A percentile compares a stretch with the other conserved stretches of the same genome.
Evolutionary conservation across 2,113 vertebrate species (phyloP).

Genomic region (Gymnarchus niloticus): DNA sequence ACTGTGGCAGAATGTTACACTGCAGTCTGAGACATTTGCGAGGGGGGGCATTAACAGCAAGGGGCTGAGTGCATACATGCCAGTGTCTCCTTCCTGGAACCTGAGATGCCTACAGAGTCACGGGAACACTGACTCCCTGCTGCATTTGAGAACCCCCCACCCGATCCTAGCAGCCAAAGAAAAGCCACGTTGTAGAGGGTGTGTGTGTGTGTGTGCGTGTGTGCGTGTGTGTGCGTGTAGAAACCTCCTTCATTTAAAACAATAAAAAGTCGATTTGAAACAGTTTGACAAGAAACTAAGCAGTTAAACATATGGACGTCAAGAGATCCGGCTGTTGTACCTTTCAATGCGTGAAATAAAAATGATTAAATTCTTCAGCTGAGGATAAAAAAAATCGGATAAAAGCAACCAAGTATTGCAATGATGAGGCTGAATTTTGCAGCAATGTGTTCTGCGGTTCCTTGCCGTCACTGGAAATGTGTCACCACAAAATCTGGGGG

Average conservation of each 20-base stretch:
- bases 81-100: neutral
- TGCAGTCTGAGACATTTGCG: neutral
- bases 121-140: neutral
- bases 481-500: neutral
- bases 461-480: neutral
- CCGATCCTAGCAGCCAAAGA: no score
- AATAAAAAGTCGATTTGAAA: neutral
- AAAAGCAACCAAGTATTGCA: neutral
- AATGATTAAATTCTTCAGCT: neutral
- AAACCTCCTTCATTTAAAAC: neutral
- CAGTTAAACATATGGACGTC: neutral
- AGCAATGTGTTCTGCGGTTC: neutral
- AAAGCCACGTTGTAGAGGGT: neutral
- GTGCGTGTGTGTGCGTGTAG: no score
- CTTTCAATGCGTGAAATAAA: neutral
- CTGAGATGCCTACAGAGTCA: neutral
- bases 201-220: neutral
- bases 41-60: neutral
- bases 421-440: neutral
- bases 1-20: slow-evolving; percentile 13
- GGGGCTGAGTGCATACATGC: neutral
- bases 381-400: neutral
- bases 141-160: neutral
- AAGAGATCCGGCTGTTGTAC: neutral
- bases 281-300: neutral